These are phyloP conservation scores for Euwallacea similis DNA, from an alignment of 1,140 invertebrate genomes.

Conservation along the genomic window DNA sequence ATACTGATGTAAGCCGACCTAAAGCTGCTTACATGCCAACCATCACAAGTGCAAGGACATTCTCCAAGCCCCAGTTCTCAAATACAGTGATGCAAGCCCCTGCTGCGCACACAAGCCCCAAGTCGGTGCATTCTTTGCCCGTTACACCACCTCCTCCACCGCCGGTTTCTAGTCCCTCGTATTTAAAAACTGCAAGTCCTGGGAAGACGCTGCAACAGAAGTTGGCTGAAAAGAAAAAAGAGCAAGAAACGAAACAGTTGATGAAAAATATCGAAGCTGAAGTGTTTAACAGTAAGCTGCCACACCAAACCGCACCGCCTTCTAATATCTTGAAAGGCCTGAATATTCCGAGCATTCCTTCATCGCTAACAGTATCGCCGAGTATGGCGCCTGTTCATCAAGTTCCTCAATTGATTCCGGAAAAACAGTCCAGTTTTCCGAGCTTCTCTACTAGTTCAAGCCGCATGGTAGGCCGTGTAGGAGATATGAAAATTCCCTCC, in stretches of 20 bases:
- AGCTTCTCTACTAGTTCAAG: background rate
- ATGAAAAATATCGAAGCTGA: constrained; percentile 36
- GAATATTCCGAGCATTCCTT: constrained; percentile 40
- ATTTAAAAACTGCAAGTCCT: constrained; percentile 52
- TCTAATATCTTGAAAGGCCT: constrained; percentile 30
- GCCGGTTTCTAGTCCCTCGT: constrained; percentile 30
- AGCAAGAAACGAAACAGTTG: constrained; percentile 42
- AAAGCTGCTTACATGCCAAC: no score
- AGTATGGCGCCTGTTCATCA: background rate
- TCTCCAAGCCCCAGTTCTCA: background rate
- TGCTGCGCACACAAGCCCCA: constrained; percentile 20
- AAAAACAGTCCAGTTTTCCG: background rate
- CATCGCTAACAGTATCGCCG: constrained; percentile 38
- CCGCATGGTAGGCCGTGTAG: background rate
- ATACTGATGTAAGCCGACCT: no score
- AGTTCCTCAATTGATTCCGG: background rate
- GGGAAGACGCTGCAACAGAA: constrained; percentile 65
- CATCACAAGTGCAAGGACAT: background rate
- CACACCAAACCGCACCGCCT: background rate
- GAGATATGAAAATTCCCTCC: constrained; percentile 27
- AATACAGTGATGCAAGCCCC: constrained; percentile 7
- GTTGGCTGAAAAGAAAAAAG: constrained; percentile 62
- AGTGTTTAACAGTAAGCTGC: constrained; percentile 24
- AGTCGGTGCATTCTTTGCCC: constrained; percentile 17
- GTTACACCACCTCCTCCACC: constrained; percentile 16